Base-by-base conservation (phyloP, 2,888 invertebrate species). In the Oscheius sp. region DNA sequence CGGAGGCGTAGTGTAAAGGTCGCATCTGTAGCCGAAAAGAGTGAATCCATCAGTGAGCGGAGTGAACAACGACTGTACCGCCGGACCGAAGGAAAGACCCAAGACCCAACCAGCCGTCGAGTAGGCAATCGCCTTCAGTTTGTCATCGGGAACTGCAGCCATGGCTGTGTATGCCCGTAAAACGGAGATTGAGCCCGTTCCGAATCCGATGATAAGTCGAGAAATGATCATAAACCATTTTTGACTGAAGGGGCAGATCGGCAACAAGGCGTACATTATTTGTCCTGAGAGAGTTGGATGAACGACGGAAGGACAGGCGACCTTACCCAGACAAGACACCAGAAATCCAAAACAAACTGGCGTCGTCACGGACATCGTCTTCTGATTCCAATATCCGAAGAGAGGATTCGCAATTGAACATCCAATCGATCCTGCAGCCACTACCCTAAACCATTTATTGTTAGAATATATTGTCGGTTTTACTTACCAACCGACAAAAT, bases 401-500 rank as follows among this genome's bases (percentile, higher is more conserved):
- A 80, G 52, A 9, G 80, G 80, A 29, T 77, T 76, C 6, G 78
- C 75, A 55, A 81, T 77, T n/a, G 81, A 74, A 29, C 76, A 78
- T 21, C 81, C 81, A 41, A 81, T 72, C 53, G 76, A 76, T 69
- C 79, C 78, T 1, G 81, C 72, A 6, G 81, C 81, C 1, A 81
- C 76, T 53, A 81, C 72, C 79, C n/a, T n/a, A n/a, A n/a, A n/a
- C n/a, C n/a, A n/a, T n/a, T n/a, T n/a, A n/a, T n/a, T n/a, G n/a
- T n/a, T n/a, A n/a, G n/a, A n/a, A n/a, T n/a, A n/a, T n/a, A n/a
- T n/a, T n/a, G n/a, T n/a, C n/a, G n/a, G n/a, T n/a, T n/a, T n/a
- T n/a, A n/a, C n/a, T n/a, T n/a, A n/a, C n/a, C 79, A 79, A 45
- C 81, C 81, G 25, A 79, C 53, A 59, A 81, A 79, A 29, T 79